Base-by-base conservation (phyloP, 2,888 invertebrate genomes). In the Elmis aenea region DNA sequence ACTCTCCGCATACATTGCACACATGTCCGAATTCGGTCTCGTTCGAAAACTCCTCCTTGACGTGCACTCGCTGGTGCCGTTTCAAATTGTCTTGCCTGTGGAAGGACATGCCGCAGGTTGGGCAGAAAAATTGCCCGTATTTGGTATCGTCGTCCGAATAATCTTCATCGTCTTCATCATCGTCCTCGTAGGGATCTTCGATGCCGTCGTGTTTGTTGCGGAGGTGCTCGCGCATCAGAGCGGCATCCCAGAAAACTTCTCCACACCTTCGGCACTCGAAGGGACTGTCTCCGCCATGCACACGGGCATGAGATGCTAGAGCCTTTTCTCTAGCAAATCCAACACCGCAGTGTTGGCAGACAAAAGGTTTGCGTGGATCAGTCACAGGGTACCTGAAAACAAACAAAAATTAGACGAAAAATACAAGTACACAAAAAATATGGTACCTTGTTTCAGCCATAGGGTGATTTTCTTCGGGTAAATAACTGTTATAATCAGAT, bases 281-380 rank as follows among this genome's bases (percentile, higher is more conserved):
- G 0, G 87, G 85, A 9, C 85, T 84, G 55, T 88, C 86, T 9
- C 82, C 84, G 8, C 83, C 85, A 65, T 88, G 88, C 18, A 85
- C 74, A 67, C 85, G 66, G 0, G 83, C 71, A 59, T 89, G 88
- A 0, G 87, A 85, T 33, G 82, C 79, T 13, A 88, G 66, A 0
- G 88, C 88, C 57, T 88, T 89, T 58, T 88, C 86, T 30, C 88
- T 71, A 0, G 87, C 87, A 67, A 88, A 85, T 3, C 83, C 83
- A 34, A 88, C 75, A 0, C 74, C 86, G 57, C 83, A 83, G 47
- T 78, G 77, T 49, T 82, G 82, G 51, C 89, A 89, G 1, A 87
- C 88, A 57, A 88, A 88, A 1, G 88, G 87, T 39, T 85, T 81
- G 21, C 79, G 72, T 1, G 84, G 80, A 66, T 86, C 86, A 0